phyloP scores from a whole-genome alignment of 1,140 invertebrate species.

The Spodoptera frugiperda region DNA sequence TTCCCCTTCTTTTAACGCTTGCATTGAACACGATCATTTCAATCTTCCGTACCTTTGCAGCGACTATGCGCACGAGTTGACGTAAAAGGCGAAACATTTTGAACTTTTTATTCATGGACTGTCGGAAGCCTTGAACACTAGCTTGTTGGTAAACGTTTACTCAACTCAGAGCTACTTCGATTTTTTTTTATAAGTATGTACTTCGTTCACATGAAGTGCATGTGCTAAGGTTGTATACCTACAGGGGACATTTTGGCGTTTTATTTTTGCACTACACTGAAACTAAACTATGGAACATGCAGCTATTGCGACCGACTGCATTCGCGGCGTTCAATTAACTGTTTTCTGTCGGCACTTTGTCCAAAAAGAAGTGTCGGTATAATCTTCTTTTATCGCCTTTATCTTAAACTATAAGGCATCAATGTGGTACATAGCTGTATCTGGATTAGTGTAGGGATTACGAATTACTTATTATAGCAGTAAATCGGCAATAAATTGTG shows the following conservation, averaged over 20 bases:
- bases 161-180: neutral
- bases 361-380: slow-evolving; percentile 51
- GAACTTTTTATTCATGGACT: slow-evolving; percentile 9
- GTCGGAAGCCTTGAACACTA: slow-evolving; percentile 25
- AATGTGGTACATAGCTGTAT: slow-evolving; percentile 51
- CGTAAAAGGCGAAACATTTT: slow-evolving; percentile 66
- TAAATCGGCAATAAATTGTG: slow-evolving; percentile 43
- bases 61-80: slow-evolving; percentile 63
- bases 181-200: neutral
- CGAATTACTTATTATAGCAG: slow-evolving; percentile 41
- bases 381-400: slow-evolving; percentile 53
- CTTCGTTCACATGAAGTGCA: neutral
- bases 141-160: slow-evolving; percentile 17
- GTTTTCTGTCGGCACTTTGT: slow-evolving; percentile 42
- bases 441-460: slow-evolving; percentile 58
- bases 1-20: slow-evolving; percentile 66
- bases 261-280: slow-evolving; percentile 43
- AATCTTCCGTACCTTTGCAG: slow-evolving; percentile 66
- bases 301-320: slow-evolving; percentile 10
- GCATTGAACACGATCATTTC: slow-evolving; percentile 68
- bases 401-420: slow-evolving; percentile 52
- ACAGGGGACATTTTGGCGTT: slow-evolving; percentile 29
- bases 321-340: slow-evolving; percentile 49
- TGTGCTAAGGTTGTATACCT: slow-evolving; percentile 43
- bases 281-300: slow-evolving; percentile 1